These are phyloP conservation scores for Cylloceria caligata DNA, from an alignment of 2,888 invertebrate species.

Conservation along the genomic window DNA sequence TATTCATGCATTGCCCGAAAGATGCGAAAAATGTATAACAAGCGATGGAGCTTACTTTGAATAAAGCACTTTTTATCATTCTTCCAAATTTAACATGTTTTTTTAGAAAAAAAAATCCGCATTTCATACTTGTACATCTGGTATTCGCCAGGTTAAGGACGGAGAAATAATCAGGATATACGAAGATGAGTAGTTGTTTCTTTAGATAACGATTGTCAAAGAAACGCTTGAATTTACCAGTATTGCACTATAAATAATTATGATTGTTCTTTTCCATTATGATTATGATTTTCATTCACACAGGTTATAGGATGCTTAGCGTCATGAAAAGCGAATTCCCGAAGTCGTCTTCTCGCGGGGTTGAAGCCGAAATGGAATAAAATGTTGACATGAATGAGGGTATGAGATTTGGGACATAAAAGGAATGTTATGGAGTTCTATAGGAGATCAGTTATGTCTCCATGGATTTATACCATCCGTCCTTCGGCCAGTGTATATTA, in stretches of 20 bases:
- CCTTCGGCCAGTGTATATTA: not conserved
- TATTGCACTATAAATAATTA: not conserved
- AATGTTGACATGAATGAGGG: not conserved
- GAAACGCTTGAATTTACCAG: not conserved
- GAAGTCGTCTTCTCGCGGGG: conserved; percentile 1
- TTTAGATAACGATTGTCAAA: conserved; percentile 9
- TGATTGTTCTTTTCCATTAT: not conserved
- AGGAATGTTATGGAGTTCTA: conserved; percentile 14
- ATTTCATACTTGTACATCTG: too few relatives aligned
- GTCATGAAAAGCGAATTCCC: not conserved
- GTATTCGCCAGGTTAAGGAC: too few relatives aligned
- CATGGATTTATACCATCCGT: not conserved
- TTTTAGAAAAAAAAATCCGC: too few relatives aligned
- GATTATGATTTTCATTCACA: not conserved
- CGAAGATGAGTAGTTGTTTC: not conserved
- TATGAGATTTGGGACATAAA: not conserved
- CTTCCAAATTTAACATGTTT: too few relatives aligned
- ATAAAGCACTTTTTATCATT: too few relatives aligned
- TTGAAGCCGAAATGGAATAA: conserved; percentile 28
- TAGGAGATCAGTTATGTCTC: not conserved
- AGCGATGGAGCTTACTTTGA: too few relatives aligned
- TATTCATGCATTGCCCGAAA: too few relatives aligned
- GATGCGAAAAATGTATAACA: too few relatives aligned
- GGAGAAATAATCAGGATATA: too few relatives aligned
- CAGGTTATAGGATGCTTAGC: conserved; percentile 1